Conservation (phyloP, 2,113 vertebrate genomes). For the Peucedramus taeniatus region DNA sequence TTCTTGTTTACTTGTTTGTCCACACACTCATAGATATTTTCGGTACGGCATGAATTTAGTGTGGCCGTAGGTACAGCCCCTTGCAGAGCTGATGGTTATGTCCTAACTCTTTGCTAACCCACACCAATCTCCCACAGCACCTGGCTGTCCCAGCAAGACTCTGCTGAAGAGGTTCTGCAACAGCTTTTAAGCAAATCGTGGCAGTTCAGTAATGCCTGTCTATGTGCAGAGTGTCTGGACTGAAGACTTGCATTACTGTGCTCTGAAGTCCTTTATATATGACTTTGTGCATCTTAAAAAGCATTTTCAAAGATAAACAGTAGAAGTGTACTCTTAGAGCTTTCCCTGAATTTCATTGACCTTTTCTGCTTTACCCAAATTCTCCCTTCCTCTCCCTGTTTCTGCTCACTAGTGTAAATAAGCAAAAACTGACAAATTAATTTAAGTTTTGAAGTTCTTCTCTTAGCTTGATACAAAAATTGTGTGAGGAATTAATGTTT, state of each 20-base stretch:
- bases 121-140: neutral
- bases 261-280: neutral
- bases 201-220: neutral
- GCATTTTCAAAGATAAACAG: neutral
- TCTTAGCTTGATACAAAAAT: neutral
- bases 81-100: neutral
- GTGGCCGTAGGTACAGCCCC: neutral
- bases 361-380: neutral
- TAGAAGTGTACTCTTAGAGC: neutral
- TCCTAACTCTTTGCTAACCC: neutral
- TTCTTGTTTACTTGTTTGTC: neutral
- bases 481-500: neutral
- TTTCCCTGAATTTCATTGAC: neutral
- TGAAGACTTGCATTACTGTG: neutral
- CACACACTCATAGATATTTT: neutral
- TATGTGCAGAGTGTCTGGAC: neutral
- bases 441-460: neutral
- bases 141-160: neutral
- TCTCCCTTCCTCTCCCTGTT: neutral
- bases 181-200: neutral
- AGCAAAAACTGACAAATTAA: neutral
- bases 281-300: neutral
- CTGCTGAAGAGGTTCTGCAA: neutral
- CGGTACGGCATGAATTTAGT: accelerated
- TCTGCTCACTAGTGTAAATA: neutral